A percentile compares a stretch with the other conserved stretches of the same genome.
Conservation (phyloP, 2,113 vertebrate species). For the Plestiodon gilberti region DNA sequence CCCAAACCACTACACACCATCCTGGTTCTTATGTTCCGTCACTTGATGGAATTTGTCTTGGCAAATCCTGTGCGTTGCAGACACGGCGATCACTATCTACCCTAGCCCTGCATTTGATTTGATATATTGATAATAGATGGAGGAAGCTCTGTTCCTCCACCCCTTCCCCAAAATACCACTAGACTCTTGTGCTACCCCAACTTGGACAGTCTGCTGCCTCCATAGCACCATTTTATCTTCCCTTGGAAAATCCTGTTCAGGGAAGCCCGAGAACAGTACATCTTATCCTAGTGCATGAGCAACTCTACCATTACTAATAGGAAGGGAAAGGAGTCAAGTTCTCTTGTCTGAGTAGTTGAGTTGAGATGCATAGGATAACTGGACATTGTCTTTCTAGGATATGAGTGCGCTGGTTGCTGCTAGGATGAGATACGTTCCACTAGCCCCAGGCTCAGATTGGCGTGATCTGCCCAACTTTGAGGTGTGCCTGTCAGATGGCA, state of each 20-base stretch:
- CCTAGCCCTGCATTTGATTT: too few relatives aligned
- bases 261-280: too few relatives aligned
- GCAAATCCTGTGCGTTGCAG: too few relatives aligned
- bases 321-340: neutral
- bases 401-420: constrained; percentile 95
- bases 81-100: too few relatives aligned
- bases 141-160: too few relatives aligned
- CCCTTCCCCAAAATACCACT: neutral
- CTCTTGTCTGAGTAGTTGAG: neutral
- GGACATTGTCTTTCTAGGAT: constrained; percentile 76
- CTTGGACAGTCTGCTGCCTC: neutral
- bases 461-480: constrained; percentile 94
- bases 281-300: neutral
- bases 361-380: neutral
- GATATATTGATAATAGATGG: too few relatives aligned
- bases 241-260: neutral
- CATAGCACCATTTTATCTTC: neutral
- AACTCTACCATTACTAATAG: too few relatives aligned
- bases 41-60: too few relatives aligned
- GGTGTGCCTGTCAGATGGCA: constrained; percentile 88
- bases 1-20: too few relatives aligned
- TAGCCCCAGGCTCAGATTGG: constrained; percentile 95
- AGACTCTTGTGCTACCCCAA: neutral
- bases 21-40: too few relatives aligned
- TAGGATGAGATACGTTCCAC: constrained; percentile 93